Evolutionary conservation across 2,888 invertebrate genomes (phyloP).

Genomic region (Nemapogon koenigi): DNA sequence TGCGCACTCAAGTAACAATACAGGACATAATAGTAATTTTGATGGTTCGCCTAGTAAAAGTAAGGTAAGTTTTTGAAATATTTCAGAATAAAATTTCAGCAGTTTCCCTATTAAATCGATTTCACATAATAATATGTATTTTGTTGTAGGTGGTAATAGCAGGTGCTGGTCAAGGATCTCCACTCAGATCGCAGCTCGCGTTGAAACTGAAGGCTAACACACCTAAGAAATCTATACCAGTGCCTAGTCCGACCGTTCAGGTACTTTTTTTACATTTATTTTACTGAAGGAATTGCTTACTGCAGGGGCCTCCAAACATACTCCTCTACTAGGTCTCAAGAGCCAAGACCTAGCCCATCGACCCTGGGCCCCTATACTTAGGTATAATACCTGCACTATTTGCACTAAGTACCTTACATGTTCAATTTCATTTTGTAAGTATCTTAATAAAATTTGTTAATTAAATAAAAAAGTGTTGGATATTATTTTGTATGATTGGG

Average conservation of each 20-base stretch:
- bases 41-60: conserved; percentile 54
- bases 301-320: too few species aligned
- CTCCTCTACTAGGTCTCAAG: too few species aligned
- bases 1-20: conserved; percentile 35
- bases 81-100: background rate
- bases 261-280: conserved; percentile 30
- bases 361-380: too few species aligned
- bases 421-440: too few species aligned
- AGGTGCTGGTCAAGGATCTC: conserved; percentile 75
- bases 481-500: too few species aligned
- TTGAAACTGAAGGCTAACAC: conserved; percentile 70
- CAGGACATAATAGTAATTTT: conserved; percentile 47
- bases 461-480: too few species aligned
- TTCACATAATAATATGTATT: conserved; percentile 6
- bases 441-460: too few species aligned
- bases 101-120: too few species aligned
- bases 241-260: conserved; percentile 56
- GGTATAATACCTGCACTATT: too few species aligned
- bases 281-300: too few species aligned
- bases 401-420: too few species aligned
- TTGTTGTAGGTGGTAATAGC: conserved; percentile 48
- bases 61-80: conserved; percentile 29
- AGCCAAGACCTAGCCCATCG: too few species aligned
- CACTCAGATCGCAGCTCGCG: conserved; percentile 73
- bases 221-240: conserved; percentile 50